Base-by-base conservation (phyloP, 1,140 invertebrate genomes). In the Agrilus planipennis region DNA sequence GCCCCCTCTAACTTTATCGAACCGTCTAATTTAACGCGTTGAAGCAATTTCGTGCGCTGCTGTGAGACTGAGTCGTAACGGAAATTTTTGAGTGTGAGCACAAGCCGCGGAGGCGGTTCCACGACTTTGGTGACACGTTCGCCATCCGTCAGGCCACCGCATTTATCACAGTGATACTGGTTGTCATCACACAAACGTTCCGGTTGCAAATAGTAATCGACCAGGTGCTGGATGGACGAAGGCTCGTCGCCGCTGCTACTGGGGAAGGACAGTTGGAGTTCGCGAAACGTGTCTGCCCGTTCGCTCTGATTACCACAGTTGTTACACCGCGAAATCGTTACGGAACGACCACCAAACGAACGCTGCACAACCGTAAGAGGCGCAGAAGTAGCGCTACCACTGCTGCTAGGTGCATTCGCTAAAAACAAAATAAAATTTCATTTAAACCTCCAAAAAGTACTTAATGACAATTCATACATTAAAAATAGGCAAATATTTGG, bases 81-180 rank as follows among this genome's bases (percentile, higher is more conserved):
- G 53, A 90, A 89, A 45, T 86, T 76, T 50, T 89, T 82, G 10
- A 90, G 58, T 1, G 84, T 85, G 1, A 89, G 59, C 39, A 89
- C 80, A 2, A 91, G 67, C 60, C 84, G 79, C 7, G 73, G 71
- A 0, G 87, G 86, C 1, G 78, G 68, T 22, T 79, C 71, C 0
- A 80, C 69, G 11, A 89, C 75, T 19, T 73, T 69, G 1, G 86
- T 80, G 2, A 73, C 73, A 14, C 84, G 70, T 50, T 82, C 77
- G 0, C 82, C 86, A 52, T 89, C 83, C 19, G 79, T 79, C 1
- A 88, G 63, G 10, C 69, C 71, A 7, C 70, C 70, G 58, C 87
- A 91, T 18, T 74, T 74, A 45, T 78, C 76, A 65, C 87, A 91
- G 42, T 76, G 71, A 57, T 89, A 90, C 49, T 80, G 73, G 57